A percentile compares a stretch with the other conserved stretches of the same genome.
phyloP scores from a whole-genome alignment of 2,797 vertebrate genomes.

The Protosalanx chinensis region DNA sequence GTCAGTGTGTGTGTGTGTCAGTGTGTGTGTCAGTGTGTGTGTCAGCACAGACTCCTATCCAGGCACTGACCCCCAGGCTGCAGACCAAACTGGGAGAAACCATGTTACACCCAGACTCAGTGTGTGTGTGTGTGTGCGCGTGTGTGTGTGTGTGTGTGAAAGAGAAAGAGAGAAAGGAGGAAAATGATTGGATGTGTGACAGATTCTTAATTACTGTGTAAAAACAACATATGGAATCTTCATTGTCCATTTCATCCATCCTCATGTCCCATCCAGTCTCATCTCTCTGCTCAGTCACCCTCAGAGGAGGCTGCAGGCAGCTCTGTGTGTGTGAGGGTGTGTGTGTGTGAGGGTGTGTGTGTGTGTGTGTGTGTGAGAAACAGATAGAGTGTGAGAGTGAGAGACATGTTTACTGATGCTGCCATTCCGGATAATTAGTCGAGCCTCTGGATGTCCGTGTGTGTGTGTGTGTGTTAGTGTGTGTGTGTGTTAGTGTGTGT shows the following conservation, averaged over 20 bases:
- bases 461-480: too few species aligned
- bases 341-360: constrained; percentile 25
- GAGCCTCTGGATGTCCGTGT: constrained; percentile 25
- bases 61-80: constrained; percentile 20
- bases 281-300: constrained; percentile 75
- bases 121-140: constrained; percentile 18
- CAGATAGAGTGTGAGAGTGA: background rate
- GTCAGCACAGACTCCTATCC: background rate
- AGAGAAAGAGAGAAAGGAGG: constrained; percentile 1
- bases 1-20: too few species aligned
- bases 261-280: constrained; percentile 77
- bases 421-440: constrained; percentile 53
- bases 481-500: too few species aligned
- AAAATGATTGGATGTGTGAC: constrained; percentile 76
- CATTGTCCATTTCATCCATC: constrained; percentile 87
- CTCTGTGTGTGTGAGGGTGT: constrained; percentile 49
- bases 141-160: background rate
- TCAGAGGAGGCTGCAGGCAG: constrained; percentile 64
- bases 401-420: constrained; percentile 45
- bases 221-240: constrained; percentile 88
- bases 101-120: background rate
- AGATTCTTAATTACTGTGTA: constrained; percentile 84
- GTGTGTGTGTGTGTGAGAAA: constrained; percentile 45
- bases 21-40: constrained; percentile 14
- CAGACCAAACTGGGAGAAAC: constrained; percentile 24